A percentile compares a stretch with the other conserved stretches of the same genome.
phyloP scores from a whole-genome alignment of 2,797 vertebrate genomes.

The Sebastes flavidus region DNA sequence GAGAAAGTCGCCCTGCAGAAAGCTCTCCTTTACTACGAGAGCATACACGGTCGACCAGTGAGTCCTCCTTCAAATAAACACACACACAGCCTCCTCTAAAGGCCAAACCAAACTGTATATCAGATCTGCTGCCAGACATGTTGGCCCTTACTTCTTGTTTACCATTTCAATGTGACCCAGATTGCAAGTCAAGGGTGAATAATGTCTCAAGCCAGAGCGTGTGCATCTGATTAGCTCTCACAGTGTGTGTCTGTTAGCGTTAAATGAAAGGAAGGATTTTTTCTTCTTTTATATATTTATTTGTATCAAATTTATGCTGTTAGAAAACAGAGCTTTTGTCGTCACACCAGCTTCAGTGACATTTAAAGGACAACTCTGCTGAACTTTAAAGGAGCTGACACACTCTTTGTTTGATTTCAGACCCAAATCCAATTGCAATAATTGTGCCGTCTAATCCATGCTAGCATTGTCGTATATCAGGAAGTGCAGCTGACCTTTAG shows the following conservation, averaged over 20 bases:
- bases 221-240: neutral
- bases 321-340: neutral
- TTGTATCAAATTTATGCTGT: neutral
- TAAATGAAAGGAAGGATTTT: neutral
- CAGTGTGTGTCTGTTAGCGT: neutral
- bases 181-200: constrained; percentile 52
- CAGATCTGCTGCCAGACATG: neutral
- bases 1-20: constrained; percentile 98
- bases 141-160: constrained; percentile 5
- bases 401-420: constrained; percentile 6
- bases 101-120: neutral
- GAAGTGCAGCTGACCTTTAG: constrained; percentile 16
- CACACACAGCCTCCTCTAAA: neutral
- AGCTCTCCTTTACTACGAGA: constrained; percentile 93
- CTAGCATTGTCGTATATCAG: neutral
- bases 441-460: constrained; percentile 6
- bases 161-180: constrained; percentile 48
- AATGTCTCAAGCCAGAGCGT: constrained; percentile 26
- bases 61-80: constrained; percentile 58
- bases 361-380: neutral
- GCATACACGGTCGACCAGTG: constrained; percentile 96
- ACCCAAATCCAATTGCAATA: constrained; percentile 1
- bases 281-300: neutral
- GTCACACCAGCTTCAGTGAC: neutral
- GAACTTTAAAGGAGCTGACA: neutral